Conservation (phyloP, 2,113 vertebrate species). For the Pelecanoides urinatrix region DNA sequence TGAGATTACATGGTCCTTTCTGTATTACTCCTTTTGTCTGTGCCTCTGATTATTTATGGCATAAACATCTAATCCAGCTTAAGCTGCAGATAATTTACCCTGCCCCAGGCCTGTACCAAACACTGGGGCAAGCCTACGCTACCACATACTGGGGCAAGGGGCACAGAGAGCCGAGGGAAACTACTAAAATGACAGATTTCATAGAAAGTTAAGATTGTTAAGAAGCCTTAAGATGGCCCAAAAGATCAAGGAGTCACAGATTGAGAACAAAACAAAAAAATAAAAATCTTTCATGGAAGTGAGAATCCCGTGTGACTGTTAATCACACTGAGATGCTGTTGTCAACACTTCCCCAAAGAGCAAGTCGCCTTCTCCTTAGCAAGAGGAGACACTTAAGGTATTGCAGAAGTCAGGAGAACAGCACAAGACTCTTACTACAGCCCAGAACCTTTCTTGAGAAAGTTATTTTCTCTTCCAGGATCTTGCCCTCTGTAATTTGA, state of each 20-base stretch:
- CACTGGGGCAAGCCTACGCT: background rate
- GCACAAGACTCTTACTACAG: background rate
- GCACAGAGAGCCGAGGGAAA: background rate
- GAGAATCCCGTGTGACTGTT: background rate
- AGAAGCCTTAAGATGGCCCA: background rate
- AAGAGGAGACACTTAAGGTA: background rate
- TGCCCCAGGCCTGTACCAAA: background rate
- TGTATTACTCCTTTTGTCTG: background rate
- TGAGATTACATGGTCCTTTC: background rate
- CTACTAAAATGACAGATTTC: background rate
- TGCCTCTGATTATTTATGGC: background rate
- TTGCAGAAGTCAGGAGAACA: background rate
- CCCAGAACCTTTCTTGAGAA: background rate
- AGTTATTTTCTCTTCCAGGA: background rate
- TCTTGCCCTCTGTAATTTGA: fast-evolving
- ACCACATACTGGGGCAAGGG: background rate
- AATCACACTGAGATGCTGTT: background rate
- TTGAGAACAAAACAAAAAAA: background rate
- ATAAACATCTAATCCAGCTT: background rate
- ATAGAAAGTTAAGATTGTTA: background rate
- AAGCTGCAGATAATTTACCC: background rate
- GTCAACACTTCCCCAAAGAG: background rate
- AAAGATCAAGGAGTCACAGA: background rate
- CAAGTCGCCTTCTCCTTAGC: background rate
- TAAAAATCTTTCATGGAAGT: background rate